phyloP scores from a whole-genome alignment of 2,797 vertebrate genomes.

The Poecilia wingei region DNA sequence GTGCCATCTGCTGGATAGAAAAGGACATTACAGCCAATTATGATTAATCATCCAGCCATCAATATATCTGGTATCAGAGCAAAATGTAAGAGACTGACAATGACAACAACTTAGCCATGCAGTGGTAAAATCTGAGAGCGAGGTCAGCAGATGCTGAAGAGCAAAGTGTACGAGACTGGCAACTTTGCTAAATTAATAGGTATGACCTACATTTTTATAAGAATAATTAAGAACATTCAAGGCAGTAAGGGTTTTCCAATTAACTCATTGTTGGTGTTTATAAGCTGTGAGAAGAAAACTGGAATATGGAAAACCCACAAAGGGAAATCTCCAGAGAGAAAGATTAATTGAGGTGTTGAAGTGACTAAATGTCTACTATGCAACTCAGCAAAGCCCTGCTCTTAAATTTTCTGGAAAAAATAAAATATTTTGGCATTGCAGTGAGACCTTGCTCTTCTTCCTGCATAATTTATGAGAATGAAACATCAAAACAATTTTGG shows the following conservation, averaged over 20 bases:
- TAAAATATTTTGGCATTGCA: background rate
- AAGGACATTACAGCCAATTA: slow-evolving; percentile 1
- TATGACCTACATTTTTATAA: background rate
- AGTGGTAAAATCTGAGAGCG: background rate
- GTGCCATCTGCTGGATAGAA: slow-evolving; percentile 53
- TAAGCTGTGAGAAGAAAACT: background rate
- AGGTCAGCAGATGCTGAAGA: background rate
- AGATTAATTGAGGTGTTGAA: background rate
- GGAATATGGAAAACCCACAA: background rate
- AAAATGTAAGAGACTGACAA: background rate
- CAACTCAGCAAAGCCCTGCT: background rate
- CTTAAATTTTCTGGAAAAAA: background rate
- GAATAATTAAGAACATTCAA: background rate
- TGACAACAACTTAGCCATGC: background rate
- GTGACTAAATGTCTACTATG: background rate
- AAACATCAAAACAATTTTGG: background rate
- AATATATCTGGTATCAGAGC: background rate
- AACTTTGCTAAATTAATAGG: background rate
- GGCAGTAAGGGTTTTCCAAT: background rate
- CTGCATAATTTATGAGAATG: background rate
- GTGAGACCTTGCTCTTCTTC: background rate
- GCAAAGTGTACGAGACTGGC: background rate
- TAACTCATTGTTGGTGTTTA: background rate
- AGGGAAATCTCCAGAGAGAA: background rate
- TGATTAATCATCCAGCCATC: background rate